Evolutionary conservation across 2,797 vertebrate species (phyloP).

Genomic region (Coccyzus lansbergi): DNA sequence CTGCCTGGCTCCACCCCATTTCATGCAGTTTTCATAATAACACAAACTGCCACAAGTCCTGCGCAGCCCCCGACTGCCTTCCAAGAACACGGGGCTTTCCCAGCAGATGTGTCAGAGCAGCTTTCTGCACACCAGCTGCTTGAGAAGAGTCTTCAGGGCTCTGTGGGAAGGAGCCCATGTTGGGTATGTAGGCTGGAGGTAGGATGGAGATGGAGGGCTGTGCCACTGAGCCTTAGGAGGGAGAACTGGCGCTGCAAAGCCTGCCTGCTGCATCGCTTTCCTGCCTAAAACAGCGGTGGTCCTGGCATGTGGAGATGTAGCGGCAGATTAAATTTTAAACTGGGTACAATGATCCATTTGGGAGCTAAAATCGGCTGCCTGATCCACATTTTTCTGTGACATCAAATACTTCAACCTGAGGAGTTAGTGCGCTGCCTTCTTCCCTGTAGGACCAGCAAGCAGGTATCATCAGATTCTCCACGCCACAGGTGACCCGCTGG

Average conservation of each 20-base stretch:
- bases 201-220: not conserved
- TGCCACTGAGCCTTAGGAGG: not conserved
- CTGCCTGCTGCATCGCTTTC: not conserved
- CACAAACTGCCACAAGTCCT: fast-evolving
- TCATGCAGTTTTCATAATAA: not conserved
- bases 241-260: not conserved
- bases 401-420: not conserved
- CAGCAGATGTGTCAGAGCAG: fast-evolving
- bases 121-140: not conserved
- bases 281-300: not conserved
- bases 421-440: not conserved
- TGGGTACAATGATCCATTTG: not conserved
- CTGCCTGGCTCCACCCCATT: not conserved
- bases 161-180: fast-evolving
- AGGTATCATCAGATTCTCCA: not conserved
- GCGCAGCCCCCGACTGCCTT: not conserved
- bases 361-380: not conserved
- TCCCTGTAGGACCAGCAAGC: not conserved
- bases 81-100: not conserved
- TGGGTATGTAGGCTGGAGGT: not conserved
- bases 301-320: not conserved
- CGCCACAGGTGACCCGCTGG: no score
- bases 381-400: not conserved
- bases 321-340: not conserved
- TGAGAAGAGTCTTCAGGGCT: not conserved